Evolutionary conservation across 2,797 vertebrate genomes (phyloP).

Genomic region (Thunnus albacares): DNA sequence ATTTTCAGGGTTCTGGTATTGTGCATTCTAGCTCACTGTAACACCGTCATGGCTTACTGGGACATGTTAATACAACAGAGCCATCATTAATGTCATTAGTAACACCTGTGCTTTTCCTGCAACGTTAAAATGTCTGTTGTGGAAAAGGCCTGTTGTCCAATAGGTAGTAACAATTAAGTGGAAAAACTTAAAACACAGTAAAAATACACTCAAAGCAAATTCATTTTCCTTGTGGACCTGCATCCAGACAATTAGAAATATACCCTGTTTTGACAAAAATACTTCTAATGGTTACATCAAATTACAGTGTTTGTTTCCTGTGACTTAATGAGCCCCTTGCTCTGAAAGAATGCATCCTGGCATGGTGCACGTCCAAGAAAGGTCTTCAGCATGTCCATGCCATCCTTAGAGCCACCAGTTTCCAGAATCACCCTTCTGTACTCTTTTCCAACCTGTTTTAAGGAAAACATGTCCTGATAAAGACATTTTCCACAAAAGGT

Average conservation of each 20-base stretch:
- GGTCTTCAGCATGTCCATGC: conserved; percentile 91
- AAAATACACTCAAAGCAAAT: neutral
- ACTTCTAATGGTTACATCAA: neutral
- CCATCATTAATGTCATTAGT: neutral
- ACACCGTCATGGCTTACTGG: no score
- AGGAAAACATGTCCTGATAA: neutral
- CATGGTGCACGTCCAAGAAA: conserved; percentile 93
- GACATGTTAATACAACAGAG: neutral
- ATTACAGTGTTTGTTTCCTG: conserved; percentile 31
- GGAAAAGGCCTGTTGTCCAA: neutral
- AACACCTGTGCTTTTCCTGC: neutral
- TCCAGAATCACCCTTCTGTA: conserved; percentile 94
- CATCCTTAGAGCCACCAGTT: conserved; percentile 93
- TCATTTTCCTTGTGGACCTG: neutral
- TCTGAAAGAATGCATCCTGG: conserved; percentile 93
- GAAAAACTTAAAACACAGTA: neutral
- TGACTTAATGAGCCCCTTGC: conserved; percentile 89
- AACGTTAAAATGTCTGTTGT: neutral
- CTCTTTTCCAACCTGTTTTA: conserved; percentile 90
- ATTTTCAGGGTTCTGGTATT: no score
- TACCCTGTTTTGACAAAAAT: neutral
- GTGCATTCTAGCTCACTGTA: no score
- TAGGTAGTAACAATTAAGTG: conserved; percentile 1
- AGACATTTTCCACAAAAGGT: neutral
- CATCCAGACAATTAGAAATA: neutral